These are phyloP conservation scores for Aplysina aerophoba DNA, from an alignment of 37 sponge, comb jelly and placozoan genomes.

Conservation along the genomic window DNA sequence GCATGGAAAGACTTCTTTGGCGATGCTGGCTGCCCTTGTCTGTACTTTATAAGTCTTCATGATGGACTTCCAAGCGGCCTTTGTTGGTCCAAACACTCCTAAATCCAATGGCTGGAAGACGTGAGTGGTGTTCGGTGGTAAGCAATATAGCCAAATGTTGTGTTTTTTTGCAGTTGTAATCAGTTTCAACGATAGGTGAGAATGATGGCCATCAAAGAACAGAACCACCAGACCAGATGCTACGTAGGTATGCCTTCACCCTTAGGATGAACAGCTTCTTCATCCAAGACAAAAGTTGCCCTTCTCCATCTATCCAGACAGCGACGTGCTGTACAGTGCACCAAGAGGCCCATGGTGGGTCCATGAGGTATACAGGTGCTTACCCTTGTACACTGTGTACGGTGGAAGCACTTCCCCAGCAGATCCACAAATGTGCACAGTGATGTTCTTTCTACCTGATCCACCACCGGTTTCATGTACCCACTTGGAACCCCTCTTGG, in stretches of 20 bases:
- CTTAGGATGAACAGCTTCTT: conserved; percentile 37
- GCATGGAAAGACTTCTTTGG: conserved; percentile 54
- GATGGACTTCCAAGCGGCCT: conserved; percentile 53
- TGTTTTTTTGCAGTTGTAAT: conserved; percentile 14
- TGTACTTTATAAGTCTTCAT: conserved; percentile 41
- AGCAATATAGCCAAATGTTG: conserved; percentile 43
- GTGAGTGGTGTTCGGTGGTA: conserved; percentile 64
- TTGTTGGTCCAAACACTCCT: conserved; percentile 56
- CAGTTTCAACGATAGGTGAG: conserved; percentile 10
- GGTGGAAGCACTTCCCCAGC: conserved; percentile 54
- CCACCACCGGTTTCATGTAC: conserved; percentile 36
- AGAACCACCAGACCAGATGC: conserved; percentile 37
- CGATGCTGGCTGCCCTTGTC: conserved; percentile 41
- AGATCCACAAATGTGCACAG: conserved; percentile 42
- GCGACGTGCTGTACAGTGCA: conserved; percentile 10
- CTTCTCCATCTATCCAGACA: conserved; percentile 53
- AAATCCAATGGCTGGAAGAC: conserved; percentile 63
- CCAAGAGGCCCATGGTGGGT: conserved; percentile 45
- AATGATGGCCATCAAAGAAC: conserved; percentile 72
- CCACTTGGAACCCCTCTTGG: conserved; percentile 38
- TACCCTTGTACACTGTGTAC: conserved; percentile 50
- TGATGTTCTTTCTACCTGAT: conserved; percentile 50
- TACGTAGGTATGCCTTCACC: conserved; percentile 12
- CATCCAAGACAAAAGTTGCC: conserved; percentile 55
- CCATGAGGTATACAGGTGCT: conserved; percentile 19